Evolutionary conservation across 92 coral and sea anemone genomes (phyloP), one percentile per base, ranked within the genome.

Genomic region (Micromussa lordhowensis): DNA sequence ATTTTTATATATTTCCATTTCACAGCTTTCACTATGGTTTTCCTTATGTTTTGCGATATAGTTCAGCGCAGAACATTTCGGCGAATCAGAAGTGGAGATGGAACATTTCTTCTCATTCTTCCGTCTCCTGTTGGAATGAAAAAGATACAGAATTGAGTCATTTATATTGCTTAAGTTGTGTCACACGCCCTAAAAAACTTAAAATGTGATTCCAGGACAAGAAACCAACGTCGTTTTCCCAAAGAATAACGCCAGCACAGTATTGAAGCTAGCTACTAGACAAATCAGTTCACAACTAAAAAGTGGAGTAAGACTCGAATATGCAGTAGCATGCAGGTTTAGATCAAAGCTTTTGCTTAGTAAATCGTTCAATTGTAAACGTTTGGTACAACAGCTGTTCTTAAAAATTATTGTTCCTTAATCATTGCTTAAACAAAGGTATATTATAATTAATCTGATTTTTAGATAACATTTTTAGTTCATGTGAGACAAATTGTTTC

Each of bases 41-140:
- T 11, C 28, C 8, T 21, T 21, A 19, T 29, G n/a, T 1, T 11
- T n/a, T 31, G 19, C 30, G 53, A 44, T 28, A 49, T n/a, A 51
- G 18, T 29, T 77, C 61, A 49, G 58, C 61, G 81, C 21, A 28
- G 16, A 55, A 55, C 14, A 24, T 57, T 58, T 36, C 73, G 70
- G 36, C 72, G 30, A 5, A 80, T 32, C 70, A 61, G 13, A 31
- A 80, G 30, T 35, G 84, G 84, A 59, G 84, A 80, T 26, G 84
- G 84, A 8, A 80, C 34, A 31, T 58, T 6, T 80, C 84, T 32
- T 38, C 66, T 32, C 72, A 34, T 80, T 32, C 84, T 38, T 32
- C 73, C 73, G 40, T 80, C 84, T 80, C 84, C 84, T 80, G 84
- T 80, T 59, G 54, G 12, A 55, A 31, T 24, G 24, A 80, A 58